phyloP scores from a whole-genome alignment of 2,113 vertebrate genomes.

The Talpa occidentalis region DNA sequence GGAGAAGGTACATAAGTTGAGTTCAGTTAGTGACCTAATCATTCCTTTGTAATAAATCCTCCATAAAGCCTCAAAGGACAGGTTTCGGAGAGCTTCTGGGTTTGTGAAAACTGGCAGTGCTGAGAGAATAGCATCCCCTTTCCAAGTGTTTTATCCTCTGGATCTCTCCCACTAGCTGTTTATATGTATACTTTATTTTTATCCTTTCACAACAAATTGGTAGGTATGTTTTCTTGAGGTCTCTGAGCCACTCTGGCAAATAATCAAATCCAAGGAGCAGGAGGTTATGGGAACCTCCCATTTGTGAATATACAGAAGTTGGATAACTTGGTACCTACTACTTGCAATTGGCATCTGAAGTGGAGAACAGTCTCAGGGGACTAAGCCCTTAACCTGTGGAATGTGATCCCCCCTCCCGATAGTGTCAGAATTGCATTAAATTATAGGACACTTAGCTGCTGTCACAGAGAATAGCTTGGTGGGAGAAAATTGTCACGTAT shows the following conservation, averaged over 20 bases:
- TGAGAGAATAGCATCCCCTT: background rate
- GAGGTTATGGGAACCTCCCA: background rate
- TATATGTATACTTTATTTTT: background rate
- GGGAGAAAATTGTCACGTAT: background rate
- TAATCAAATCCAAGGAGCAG: background rate
- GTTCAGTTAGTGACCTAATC: background rate
- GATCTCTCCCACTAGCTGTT: background rate
- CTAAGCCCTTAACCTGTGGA: background rate
- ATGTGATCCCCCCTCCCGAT: background rate
- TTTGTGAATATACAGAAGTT: background rate
- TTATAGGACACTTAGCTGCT: too few relatives aligned
- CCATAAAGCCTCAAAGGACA: background rate
- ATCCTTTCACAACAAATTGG: background rate
- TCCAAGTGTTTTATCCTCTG: background rate
- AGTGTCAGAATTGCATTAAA: background rate
- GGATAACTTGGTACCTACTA: background rate
- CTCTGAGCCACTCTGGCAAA: background rate
- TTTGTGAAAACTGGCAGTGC: background rate
- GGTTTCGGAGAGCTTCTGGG: background rate
- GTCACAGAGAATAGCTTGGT: background rate
- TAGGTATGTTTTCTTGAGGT: background rate
- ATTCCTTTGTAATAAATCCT: background rate
- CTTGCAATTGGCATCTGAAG: background rate
- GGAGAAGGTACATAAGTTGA: background rate
- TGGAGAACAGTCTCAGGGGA: background rate